A percentile compares a stretch with the other conserved stretches of the same genome.
These are phyloP conservation scores for Nineta flava DNA, from an alignment of 2,888 invertebrate species.

Conservation along the genomic window DNA sequence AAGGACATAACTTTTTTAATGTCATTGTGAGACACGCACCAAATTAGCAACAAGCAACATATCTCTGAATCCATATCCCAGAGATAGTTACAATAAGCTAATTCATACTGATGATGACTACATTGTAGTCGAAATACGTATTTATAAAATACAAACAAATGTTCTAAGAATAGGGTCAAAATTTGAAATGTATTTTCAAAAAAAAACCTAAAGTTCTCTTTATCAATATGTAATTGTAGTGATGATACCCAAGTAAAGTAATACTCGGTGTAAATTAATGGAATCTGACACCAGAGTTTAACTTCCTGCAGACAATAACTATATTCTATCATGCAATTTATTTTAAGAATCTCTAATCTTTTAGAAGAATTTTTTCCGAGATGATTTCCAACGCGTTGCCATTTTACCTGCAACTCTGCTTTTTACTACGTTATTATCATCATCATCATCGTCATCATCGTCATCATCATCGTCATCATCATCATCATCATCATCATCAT, in stretches of 20 bases:
- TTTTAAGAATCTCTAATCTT: constrained; percentile 8
- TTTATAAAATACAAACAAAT: too few species aligned
- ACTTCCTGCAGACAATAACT: constrained; percentile 53
- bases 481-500: constrained; percentile 30
- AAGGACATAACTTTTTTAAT: too few species aligned
- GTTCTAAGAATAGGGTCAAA: too few species aligned
- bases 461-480: constrained; percentile 34
- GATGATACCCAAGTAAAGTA: constrained; percentile 10
- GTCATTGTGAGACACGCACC: too few species aligned
- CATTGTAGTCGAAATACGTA: too few species aligned
- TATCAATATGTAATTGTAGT: constrained; percentile 7
- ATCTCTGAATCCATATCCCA: too few species aligned
- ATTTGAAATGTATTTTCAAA: not conserved
- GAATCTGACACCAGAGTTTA: constrained; percentile 16
- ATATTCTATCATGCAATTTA: constrained; percentile 21
- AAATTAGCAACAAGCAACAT: too few species aligned
- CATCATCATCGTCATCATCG: constrained; percentile 32
- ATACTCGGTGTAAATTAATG: constrained; percentile 6
- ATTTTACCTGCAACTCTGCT: constrained; percentile 10
- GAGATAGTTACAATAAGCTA: too few species aligned
- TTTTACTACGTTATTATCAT: constrained; percentile 24
- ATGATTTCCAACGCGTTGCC: constrained; percentile 4
- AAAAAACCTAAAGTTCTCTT: not conserved
- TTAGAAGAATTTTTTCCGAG: constrained; percentile 10
- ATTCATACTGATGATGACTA: too few species aligned